Base-by-base conservation (phyloP, 2,888 invertebrate species). In the Gryllus longicercus region DNA sequence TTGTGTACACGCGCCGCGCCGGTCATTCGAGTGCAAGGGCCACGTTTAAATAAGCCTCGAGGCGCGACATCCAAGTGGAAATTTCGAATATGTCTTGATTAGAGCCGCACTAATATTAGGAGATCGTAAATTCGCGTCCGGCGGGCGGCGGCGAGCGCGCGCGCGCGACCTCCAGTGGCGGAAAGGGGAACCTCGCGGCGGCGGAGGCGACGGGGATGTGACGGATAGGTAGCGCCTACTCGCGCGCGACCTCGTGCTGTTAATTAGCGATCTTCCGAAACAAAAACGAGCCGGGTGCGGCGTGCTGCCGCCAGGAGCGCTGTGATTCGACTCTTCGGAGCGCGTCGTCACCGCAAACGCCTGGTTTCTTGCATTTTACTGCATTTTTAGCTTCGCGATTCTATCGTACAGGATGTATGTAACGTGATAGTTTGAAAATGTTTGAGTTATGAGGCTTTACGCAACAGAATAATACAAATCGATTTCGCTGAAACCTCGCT, bases 31-130 rank as follows among this genome's bases (percentile, higher is more conserved):
- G 38, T 38, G 38, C 38, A 38, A 38, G 38, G 38, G 38, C 4
- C 38, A 38, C 14, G 63, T 63, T 63, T 63, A 63, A 63, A 63
- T 63, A 63, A 63, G 16, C n/a, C n/a, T 63, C 63, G 63, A 63
- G n/a, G 63, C 63, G 63, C 14, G 63, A 63, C 63, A n/a, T 63
- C n/a, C 63, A 18, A n/a, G 14, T 14, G n/a, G 63, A n/a, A 63
- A n/a, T n/a, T 14, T 63, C 63, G 63, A 63, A 63, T 63, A 63
- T n/a, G 63, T 63, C 63, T 63, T 63, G 63, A 63, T 63, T 63
- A 63, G 63, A 63, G n/a, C 63, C n/a, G 63, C 63, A 63, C 63
- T 63, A 63, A 63, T 63, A 63, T 63, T 63, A 63, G 63, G n/a
- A 63, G 63, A 63, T 3, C 63, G 63, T 63, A 63, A 16, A 63